Base-by-base conservation (phyloP, 35 echinoderm and acorn worm genomes). In the Strongylocentrotus purpuratus region DNA sequence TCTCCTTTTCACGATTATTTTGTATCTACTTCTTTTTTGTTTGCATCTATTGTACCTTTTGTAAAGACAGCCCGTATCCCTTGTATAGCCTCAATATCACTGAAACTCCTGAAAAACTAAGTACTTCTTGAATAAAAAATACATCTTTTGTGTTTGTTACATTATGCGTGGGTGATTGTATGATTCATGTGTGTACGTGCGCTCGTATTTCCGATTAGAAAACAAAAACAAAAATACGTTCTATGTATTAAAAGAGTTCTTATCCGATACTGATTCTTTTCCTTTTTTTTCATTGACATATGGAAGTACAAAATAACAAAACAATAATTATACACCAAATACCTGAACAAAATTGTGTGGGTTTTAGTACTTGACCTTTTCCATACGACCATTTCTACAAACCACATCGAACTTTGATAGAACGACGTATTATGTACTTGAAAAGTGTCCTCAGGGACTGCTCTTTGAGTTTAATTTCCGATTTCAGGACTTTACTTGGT, bases 351-450 rank as follows among this genome's bases (percentile, higher is more conserved):
- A 15, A 78, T 78, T n/a, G 18, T n/a, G 65, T 78, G 65, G 65
- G 7, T 78, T 22, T n/a, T 7, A 28, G 65, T 28, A 78, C 65
- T 78, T 78, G 65, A 78, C 65, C 20, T 78, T 55, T 78, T 78
- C 65, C 7, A 78, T 28, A 78, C 22, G 15, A 78, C 22, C 28
- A 78, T 28, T 22, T 28, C 22, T 78, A 28, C 1, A 28, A n/a
- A 78, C 4, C 28, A 78, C 22, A 28, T 22, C 20, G 20, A 78
- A 78, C 65, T n/a, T 78, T 78, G 22, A 28, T 0, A 78, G 65
- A 78, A 78, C 20, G 65, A 78, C 65, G 65, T 78, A 78, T 59
- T 78, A 78, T 78, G 65, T 78, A 78, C 65, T 78, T 78, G 28
- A 78, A 78, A 78, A 78, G 65, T 78, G 65, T 78, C 65, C 65